Evolutionary conservation across 37 sponge, comb jelly and placozoan genomes (phyloP).

Genomic region (Agelas oroides): DNA sequence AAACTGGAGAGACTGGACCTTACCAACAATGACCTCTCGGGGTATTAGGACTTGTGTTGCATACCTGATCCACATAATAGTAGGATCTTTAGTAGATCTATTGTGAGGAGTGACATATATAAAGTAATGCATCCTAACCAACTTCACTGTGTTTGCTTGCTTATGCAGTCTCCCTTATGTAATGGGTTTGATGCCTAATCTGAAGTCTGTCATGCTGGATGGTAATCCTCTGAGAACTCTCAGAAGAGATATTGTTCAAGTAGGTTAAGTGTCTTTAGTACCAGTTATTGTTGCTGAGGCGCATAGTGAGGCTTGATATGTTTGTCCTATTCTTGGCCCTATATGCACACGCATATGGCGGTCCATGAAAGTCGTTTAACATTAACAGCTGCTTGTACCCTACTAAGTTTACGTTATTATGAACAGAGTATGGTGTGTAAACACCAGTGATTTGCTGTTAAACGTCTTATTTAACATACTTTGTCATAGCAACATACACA

Average conservation of each 20-base stretch:
- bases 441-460: no score
- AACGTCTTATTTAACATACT: no score
- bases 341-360: no score
- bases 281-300: background rate
- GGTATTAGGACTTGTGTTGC: conserved; percentile 25
- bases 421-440: no score
- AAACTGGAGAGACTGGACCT: conserved; percentile 79
- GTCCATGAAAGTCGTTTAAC: no score
- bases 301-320: background rate
- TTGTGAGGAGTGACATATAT: background rate
- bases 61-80: no score
- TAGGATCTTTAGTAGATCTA: no score
- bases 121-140: background rate
- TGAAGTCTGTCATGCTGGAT: conserved; percentile 74
- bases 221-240: conserved; percentile 80
- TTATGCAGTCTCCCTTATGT: conserved; percentile 64
- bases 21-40: conserved; percentile 74
- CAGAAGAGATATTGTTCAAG: conserved; percentile 78
- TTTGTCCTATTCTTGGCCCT: no score
- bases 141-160: no score
- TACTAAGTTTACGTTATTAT: no score
- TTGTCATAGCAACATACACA: no score
- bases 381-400: no score
- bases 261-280: background rate
- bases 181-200: conserved; percentile 72